Base-by-base conservation (phyloP, 2,888 invertebrate genomes). In the Megamerina dolium region DNA sequence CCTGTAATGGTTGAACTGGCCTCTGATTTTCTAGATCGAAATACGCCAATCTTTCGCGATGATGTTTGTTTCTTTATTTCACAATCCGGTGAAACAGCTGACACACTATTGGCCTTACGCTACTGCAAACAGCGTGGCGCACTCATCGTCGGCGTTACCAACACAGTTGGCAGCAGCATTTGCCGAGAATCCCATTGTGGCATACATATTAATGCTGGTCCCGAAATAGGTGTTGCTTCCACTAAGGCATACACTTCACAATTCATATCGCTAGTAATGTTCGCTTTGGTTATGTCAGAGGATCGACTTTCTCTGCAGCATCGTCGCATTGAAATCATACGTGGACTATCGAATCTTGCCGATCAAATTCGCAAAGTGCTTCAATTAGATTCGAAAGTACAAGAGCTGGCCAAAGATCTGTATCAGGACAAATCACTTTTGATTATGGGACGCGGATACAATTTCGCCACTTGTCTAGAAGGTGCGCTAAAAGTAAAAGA, bases 51-150 rank as follows among this genome's bases (percentile, higher is more conserved):
- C 40, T 99, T 99, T 75, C 82, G 99, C 59, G 99, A 99, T 70
- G 99, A 99, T 70, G 99, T 99, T 19, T 99, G 99, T 74, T 96
- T 99, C 76, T 99, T 99, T 66, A 95, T 99, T 61, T 97, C 97
- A 2, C 99, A 99, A 69, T 97, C 96, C 43, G 99, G 94, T 58
- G 96, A 97, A 74, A 97, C 96, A 9, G 96, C 96, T 1, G 96
- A 97, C 63, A 93, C 96, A 0, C 72, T 96, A 49, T 87, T 94
- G 87, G 95, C 96, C 1, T 75, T 94, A 37, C 80, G 90, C 29
- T 99, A 99, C 71, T 99, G 99, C 74, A 99, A 99, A 73, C 84
- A 88, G 53, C 84, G 95, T 41, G 99, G 99, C 19, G 96, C 99
- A 23, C 78, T 99, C 12, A 94, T 99, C 57, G 88, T 99, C 20